These are phyloP conservation scores for Aphelenchoides avenae DNA, from an alignment of 1,140 invertebrate genomes.

Conservation along the genomic window DNA sequence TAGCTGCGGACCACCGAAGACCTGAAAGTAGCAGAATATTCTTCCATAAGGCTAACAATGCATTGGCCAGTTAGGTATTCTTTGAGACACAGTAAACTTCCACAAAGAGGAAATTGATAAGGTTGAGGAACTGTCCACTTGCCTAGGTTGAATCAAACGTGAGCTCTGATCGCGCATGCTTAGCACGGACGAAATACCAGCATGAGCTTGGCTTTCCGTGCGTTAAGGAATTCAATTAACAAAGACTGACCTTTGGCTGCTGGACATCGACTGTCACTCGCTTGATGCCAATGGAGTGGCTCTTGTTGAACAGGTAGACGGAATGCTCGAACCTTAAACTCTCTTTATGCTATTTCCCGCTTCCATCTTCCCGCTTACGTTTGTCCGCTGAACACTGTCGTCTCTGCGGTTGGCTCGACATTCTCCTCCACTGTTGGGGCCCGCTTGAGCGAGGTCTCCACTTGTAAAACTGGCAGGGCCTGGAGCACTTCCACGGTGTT, in stretches of 20 bases:
- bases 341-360: background rate
- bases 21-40: too few relatives aligned
- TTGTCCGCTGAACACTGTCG: constrained; percentile 54
- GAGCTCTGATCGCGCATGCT: too few relatives aligned
- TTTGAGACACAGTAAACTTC: too few relatives aligned
- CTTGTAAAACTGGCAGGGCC: constrained; percentile 37
- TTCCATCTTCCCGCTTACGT: constrained; percentile 33
- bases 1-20: constrained; percentile 36
- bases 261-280: constrained; percentile 42
- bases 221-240: too few relatives aligned
- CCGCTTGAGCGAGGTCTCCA: constrained; percentile 44
- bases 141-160: too few relatives aligned
- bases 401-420: constrained; percentile 44
- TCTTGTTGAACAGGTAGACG: constrained; percentile 40
- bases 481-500: constrained; percentile 48
- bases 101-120: too few relatives aligned
- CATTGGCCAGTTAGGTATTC: too few relatives aligned
- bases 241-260: constrained; percentile 41
- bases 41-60: too few relatives aligned
- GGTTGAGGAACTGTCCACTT: too few relatives aligned
- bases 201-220: too few relatives aligned
- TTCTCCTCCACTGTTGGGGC: constrained; percentile 39
- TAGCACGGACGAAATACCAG: too few relatives aligned
- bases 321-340: constrained; percentile 46
- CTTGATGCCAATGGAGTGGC: constrained; percentile 38